Evolutionary conservation across 2,797 vertebrate genomes (phyloP), one percentile per base, ranked within the genome.

Genomic region (Poliocrania exsul): DNA sequence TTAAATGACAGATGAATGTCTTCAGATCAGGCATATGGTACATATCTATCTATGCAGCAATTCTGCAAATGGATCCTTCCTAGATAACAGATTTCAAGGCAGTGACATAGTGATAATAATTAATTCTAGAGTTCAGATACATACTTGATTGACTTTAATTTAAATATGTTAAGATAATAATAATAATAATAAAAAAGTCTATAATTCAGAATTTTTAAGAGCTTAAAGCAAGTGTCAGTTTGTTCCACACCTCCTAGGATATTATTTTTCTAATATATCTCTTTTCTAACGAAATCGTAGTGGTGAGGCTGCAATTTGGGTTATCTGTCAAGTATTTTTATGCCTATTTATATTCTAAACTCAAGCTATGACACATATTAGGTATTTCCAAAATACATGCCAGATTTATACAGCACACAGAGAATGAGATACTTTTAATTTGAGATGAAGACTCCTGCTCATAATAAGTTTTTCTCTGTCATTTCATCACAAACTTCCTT

Each of bases 281-380:
- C 18, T 69, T 93, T 91, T 70, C 69, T 67, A 93, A 92, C 69
- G 49, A 90, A 88, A 90, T 61, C 51, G 35, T 64, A 78, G 46
- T 71, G 80, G 82, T 0, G 0, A 94, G 77, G 46, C 58, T 93
- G 46, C 77, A 88, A 93, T 95, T 91, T 91, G 82, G 69, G 64
- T 95, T 96, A 73, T 71, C 85, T 94, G 85, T 57, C 67, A 85
- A 86, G 86, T 72, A 53, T 86, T 92, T 87, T 80, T 81, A 86
- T 53, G 35, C 56, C 29, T 88, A 37, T 91, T 94, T 91, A 78
- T 64, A 47, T 87, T 72, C 67, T 56, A 81, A 87, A 35, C 37
- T 91, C 93, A 74, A 81, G 21, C 75, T 96, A 75, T 72, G 54
- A 91, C 72, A 83, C 31, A 13, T 90, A 61, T 16, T 74, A 78